These are phyloP conservation scores for Corydoras maculifer DNA, from an alignment of 2,113 vertebrate genomes.

Conservation along the genomic window DNA sequence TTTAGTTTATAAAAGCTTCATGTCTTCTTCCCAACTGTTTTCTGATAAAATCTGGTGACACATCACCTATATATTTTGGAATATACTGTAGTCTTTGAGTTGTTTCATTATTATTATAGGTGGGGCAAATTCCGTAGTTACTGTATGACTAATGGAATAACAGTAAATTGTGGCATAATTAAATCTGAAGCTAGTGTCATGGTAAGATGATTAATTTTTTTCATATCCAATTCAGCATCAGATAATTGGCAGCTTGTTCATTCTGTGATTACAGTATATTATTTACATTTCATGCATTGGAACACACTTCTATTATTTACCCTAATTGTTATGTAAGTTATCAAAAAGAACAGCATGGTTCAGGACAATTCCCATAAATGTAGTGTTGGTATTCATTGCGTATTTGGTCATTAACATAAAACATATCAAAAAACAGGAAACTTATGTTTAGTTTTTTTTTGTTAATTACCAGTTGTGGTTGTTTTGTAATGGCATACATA, in stretches of 20 bases:
- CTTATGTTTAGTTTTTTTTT: no score
- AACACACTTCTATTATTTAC: slow-evolving; percentile 16
- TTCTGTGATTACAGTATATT: slow-evolving; percentile 26
- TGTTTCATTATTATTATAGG: background rate
- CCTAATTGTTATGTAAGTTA: slow-evolving; percentile 15
- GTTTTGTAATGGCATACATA: no score
- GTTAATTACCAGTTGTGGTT: no score
- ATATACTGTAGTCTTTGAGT: slow-evolving; percentile 2
- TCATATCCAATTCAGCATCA: slow-evolving; percentile 15
- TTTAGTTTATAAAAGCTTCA: no score
- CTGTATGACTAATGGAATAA: slow-evolving; percentile 11
- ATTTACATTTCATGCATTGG: slow-evolving; percentile 21
- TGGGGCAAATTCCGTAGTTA: background rate
- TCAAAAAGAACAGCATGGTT: background rate
- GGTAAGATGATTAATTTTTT: slow-evolving; percentile 30
- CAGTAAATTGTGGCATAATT: slow-evolving; percentile 24
- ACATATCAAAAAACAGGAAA: no score
- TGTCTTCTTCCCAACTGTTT: no score
- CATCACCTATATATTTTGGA: background rate
- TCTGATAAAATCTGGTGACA: background rate
- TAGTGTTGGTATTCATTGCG: no score
- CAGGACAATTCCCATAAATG: no score
- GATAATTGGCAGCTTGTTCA: slow-evolving; percentile 33
- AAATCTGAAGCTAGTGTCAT: slow-evolving; percentile 26
- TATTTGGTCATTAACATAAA: no score